Conservation (phyloP, 2,888 invertebrate genomes). For the Desoria tigrina region DNA sequence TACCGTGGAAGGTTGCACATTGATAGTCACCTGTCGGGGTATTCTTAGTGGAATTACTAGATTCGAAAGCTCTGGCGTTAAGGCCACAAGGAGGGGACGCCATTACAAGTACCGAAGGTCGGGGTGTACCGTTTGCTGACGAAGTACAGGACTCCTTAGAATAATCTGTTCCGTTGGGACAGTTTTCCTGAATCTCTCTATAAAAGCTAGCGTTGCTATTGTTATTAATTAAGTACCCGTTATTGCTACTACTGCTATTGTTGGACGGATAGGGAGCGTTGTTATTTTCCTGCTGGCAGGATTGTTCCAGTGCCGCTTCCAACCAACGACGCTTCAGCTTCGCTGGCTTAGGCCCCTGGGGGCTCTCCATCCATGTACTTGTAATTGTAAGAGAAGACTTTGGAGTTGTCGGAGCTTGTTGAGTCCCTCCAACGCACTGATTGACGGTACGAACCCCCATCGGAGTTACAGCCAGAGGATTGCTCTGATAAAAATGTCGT, state of each 20-base stretch:
- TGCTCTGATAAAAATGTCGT: not conserved
- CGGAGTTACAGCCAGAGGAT: not conserved
- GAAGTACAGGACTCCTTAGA: not conserved
- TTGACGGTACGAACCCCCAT: constrained; percentile 39
- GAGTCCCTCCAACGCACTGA: constrained; percentile 33
- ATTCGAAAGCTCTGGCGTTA: not conserved
- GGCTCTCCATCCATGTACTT: constrained; percentile 17
- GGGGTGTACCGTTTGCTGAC: constrained; percentile 16
- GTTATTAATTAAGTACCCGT: constrained; percentile 26
- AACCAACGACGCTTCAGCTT: constrained; percentile 52
- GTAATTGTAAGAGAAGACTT: constrained; percentile 25
- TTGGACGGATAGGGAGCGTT: constrained; percentile 24
- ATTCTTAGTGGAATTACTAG: not conserved
- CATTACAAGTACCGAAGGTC: constrained; percentile 54
- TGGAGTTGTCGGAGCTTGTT: constrained; percentile 27
- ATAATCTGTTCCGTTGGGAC: not conserved
- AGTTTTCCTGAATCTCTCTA: not conserved
- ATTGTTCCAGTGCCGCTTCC: constrained; percentile 43
- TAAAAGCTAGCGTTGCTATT: constrained; percentile 12
- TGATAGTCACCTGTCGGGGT: constrained; percentile 1
- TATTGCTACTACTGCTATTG: constrained; percentile 19
- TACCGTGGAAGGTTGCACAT: constrained; percentile 33
- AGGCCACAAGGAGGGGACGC: constrained; percentile 33
- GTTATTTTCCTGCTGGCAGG: constrained; percentile 30
- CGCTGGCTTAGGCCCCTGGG: constrained; percentile 34